A percentile compares a stretch with the other conserved stretches of the same genome.
phyloP scores from a whole-genome alignment of 1,140 invertebrate genomes.

The Pararge aegeria region DNA sequence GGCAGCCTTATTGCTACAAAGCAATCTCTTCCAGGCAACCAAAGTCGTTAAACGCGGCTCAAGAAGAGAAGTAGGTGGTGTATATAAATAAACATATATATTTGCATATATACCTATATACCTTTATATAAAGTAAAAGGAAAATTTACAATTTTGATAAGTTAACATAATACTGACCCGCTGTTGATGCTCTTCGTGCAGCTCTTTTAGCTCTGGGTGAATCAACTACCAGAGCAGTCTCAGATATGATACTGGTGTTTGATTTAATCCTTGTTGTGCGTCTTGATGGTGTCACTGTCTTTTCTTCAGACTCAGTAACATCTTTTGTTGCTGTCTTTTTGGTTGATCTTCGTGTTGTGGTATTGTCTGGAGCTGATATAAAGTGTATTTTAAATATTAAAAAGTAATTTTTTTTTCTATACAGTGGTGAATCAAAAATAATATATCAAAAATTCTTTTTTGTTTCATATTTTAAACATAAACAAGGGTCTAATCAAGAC shows the following conservation, averaged over 20 bases:
- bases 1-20: no score
- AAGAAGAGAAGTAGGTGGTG: no score
- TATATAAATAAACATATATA: no score
- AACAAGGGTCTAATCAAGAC: no score
- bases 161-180: conserved; percentile 42
- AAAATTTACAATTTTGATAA: not conserved
- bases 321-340: conserved; percentile 43
- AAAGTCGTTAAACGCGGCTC: no score
- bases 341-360: conserved; percentile 32
- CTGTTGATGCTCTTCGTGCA: conserved; percentile 53
- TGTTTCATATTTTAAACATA: no score
- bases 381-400: not conserved
- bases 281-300: conserved; percentile 56
- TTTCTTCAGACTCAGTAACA: conserved; percentile 51
- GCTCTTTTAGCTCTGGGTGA: conserved; percentile 66
- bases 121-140: no score
- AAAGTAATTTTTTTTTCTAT: no score
- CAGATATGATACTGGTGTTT: conserved; percentile 61
- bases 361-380: conserved; percentile 21
- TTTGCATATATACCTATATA: no score
- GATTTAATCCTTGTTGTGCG: conserved; percentile 60
- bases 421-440: not conserved
- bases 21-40: no score
- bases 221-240: conserved; percentile 41
- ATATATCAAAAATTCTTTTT: no score